Evolutionary conservation across 2,888 invertebrate genomes (phyloP).

Genomic region (Agrotis clavis): DNA sequence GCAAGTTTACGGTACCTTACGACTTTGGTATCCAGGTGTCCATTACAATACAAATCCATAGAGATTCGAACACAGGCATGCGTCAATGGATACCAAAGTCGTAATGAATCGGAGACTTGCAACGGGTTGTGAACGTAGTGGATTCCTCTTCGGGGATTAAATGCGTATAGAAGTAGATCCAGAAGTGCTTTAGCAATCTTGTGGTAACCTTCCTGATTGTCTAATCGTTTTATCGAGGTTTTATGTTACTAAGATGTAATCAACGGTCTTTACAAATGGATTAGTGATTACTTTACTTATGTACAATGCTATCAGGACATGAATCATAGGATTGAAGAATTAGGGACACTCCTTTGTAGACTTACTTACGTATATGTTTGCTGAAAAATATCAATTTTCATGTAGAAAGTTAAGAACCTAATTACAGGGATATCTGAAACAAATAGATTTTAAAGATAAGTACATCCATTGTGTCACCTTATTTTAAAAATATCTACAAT

Average conservation of each 20-base stretch:
- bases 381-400: background rate
- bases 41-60: no score
- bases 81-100: no score
- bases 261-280: slow-evolving; percentile 3
- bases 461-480: no score
- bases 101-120: no score
- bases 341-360: slow-evolving; percentile 14
- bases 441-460: background rate
- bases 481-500: no score
- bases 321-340: background rate
- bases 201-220: slow-evolving; percentile 1
- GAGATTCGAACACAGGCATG: no score
- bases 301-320: slow-evolving; percentile 8
- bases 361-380: background rate
- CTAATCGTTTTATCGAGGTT: background rate
- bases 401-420: background rate
- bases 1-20: no score
- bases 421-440: background rate
- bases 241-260: slow-evolving; percentile 6
- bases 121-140: no score
- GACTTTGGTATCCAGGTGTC: no score
- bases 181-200: background rate
- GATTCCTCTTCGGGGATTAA: no score
- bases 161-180: no score
- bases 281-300: background rate